Conservation (phyloP, 2,888 invertebrate species). For the Yponomeuta evonymella region DNA sequence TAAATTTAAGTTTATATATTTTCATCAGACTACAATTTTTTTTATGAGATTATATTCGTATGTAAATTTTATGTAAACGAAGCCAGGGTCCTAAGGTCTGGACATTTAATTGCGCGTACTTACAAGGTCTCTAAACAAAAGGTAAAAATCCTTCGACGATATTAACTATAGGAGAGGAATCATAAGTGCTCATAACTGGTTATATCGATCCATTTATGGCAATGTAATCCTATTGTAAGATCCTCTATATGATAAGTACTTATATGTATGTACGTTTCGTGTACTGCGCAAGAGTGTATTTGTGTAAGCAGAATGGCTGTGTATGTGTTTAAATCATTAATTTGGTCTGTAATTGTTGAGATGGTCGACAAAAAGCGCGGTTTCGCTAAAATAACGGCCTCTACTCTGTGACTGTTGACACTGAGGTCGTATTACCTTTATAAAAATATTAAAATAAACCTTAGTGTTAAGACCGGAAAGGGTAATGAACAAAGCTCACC, state of each 20-base stretch:
- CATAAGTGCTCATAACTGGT: slow-evolving; percentile 72
- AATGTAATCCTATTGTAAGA: slow-evolving; percentile 68
- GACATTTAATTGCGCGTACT: slow-evolving; percentile 62
- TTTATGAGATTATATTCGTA: slow-evolving; percentile 18
- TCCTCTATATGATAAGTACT: slow-evolving; percentile 27
- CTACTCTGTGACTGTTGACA: slow-evolving; percentile 16
- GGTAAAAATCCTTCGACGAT: slow-evolving; percentile 47
- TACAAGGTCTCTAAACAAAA: slow-evolving; percentile 59
- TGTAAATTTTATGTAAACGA: slow-evolving; percentile 1
- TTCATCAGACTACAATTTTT: background rate
- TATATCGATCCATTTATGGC: slow-evolving; percentile 62
- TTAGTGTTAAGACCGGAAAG: background rate
- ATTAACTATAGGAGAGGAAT: slow-evolving; percentile 45
- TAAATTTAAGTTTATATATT: background rate
- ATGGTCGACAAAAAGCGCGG: slow-evolving; percentile 58
- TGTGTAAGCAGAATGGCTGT: slow-evolving; percentile 14
- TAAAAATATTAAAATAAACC: background rate
- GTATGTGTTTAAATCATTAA: slow-evolving; percentile 70
- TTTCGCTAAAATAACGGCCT: slow-evolving; percentile 52
- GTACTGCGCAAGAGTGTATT: slow-evolving; percentile 17
- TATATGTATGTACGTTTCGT: slow-evolving; percentile 20
- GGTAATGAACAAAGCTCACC: background rate
- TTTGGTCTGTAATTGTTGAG: slow-evolving; percentile 69
- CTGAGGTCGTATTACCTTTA: background rate
- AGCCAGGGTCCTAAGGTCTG: slow-evolving; percentile 34